phyloP scores from a whole-genome alignment of 2,113 vertebrate genomes.

The Ammodramus savannarum region DNA sequence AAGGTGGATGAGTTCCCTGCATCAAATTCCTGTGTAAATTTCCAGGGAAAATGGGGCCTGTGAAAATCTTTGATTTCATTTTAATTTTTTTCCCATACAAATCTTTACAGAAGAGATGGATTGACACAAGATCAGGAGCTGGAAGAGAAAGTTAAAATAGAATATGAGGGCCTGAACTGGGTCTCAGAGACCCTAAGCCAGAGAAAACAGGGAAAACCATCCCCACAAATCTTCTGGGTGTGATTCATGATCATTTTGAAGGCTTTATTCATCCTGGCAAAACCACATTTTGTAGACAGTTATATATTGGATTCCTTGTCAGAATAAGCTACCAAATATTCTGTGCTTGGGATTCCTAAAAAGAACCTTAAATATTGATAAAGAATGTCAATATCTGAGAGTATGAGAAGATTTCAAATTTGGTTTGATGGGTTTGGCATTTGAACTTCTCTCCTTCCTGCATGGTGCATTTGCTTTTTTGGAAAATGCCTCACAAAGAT shows the following conservation, averaged over 20 bases:
- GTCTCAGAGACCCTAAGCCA: not conserved
- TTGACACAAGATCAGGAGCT: not conserved
- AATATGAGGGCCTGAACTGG: not conserved
- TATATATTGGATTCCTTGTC: not conserved
- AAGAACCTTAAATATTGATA: not conserved
- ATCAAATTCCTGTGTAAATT: not conserved
- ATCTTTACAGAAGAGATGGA: not conserved
- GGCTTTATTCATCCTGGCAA: not conserved
- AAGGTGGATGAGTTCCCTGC: not conserved
- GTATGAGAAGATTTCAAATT: not conserved
- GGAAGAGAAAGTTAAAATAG: not conserved
- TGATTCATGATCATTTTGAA: not conserved
- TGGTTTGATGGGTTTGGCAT: not conserved
- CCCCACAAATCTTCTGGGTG: not conserved
- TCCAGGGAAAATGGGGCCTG: not conserved
- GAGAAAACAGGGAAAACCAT: not conserved
- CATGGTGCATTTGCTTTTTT: not conserved
- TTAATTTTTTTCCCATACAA: not conserved
- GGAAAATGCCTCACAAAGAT: not conserved
- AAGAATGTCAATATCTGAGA: not conserved
- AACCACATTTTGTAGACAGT: not conserved
- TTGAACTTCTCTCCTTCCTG: not conserved
- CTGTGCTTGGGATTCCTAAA: not conserved
- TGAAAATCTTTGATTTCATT: not conserved
- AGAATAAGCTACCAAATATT: not conserved